A percentile compares a stretch with the other conserved stretches of the same genome.
These are phyloP conservation scores for Hypomecis punctinalis DNA, from an alignment of 2,888 invertebrate species.

Conservation along the genomic window DNA sequence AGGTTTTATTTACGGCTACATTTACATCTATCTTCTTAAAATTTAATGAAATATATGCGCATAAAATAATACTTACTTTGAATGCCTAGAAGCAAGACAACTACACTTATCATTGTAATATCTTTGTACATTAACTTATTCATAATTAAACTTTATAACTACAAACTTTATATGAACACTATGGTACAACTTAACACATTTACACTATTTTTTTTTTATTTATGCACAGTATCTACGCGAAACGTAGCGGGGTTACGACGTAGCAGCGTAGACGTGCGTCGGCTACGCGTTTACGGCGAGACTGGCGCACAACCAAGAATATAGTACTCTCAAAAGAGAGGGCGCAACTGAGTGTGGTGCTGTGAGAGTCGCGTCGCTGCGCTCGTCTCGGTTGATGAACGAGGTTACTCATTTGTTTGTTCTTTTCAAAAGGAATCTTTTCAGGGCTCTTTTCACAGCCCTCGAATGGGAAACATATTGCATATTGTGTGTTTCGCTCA, in stretches of 20 bases:
- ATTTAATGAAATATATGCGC: slow-evolving; percentile 15
- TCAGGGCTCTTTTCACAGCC: slow-evolving; percentile 56
- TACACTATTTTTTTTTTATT: slow-evolving; percentile 27
- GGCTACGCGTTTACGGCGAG: slow-evolving; percentile 49
- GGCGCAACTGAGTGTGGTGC: not conserved
- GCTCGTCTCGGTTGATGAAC: slow-evolving; percentile 50
- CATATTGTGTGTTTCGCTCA: slow-evolving; percentile 35
- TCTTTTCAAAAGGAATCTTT: slow-evolving; percentile 59
- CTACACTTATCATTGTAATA: slow-evolving; percentile 50
- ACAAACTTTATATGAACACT: slow-evolving; percentile 39
- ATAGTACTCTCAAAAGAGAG: too few relatives aligned
- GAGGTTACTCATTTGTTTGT: slow-evolving; percentile 63
- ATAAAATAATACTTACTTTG: slow-evolving; percentile 53
- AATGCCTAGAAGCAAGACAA: slow-evolving; percentile 53
- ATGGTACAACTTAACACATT: slow-evolving; percentile 39
- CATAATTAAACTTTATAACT: slow-evolving; percentile 42
- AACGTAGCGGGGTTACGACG: slow-evolving; percentile 41
- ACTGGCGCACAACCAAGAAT: slow-evolving; percentile 41
- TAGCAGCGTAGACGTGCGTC: slow-evolving; percentile 50
- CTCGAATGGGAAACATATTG: slow-evolving; percentile 45
- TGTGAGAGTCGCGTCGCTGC: slow-evolving; percentile 42
- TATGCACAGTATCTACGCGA: slow-evolving; percentile 22
- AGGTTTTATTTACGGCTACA: not conserved
- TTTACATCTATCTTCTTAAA: slow-evolving; percentile 4
- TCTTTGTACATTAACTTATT: slow-evolving; percentile 51